Percentiles rank a stretch among this genome's conserved stretches.
Evolutionary conservation across 2,113 vertebrate genomes (phyloP).

Genomic region (Urocolius indicus): DNA sequence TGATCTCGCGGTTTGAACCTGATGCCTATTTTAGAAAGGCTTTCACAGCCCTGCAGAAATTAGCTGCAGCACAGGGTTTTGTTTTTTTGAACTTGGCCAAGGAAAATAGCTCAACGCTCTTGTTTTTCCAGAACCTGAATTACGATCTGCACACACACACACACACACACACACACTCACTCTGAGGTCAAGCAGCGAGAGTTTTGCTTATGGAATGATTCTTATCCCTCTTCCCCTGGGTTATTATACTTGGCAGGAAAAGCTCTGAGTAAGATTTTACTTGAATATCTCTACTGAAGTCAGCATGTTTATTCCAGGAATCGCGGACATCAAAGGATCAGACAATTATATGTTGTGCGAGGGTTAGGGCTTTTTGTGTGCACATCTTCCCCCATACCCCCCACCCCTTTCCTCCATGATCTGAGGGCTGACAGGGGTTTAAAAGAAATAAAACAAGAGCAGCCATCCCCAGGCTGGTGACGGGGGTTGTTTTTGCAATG

Average conservation of each 20-base stretch:
- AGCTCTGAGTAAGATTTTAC: slow-evolving; percentile 70
- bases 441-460: neutral
- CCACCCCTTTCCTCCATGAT: neutral
- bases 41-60: slow-evolving; percentile 72
- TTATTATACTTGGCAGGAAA: slow-evolving; percentile 73
- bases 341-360: slow-evolving; percentile 51
- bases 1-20: slow-evolving; percentile 73
- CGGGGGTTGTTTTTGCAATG: fast-evolving
- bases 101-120: slow-evolving; percentile 65
- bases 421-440: neutral
- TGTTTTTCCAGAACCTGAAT: slow-evolving; percentile 72
- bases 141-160: slow-evolving; percentile 56
- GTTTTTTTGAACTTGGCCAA: slow-evolving; percentile 72
- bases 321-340: slow-evolving; percentile 20
- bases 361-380: slow-evolving; percentile 12
- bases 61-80: slow-evolving; percentile 62
- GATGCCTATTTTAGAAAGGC: slow-evolving; percentile 71
- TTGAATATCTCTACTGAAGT: slow-evolving; percentile 69
- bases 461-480: fast-evolving
- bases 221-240: slow-evolving; percentile 68
- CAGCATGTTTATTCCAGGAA: slow-evolving; percentile 71
- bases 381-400: neutral
- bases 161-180: slow-evolving; percentile 49
- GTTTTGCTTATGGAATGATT: slow-evolving; percentile 70
- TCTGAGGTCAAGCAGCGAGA: slow-evolving; percentile 64